Base-by-base conservation (phyloP, 2,888 invertebrate genomes). In the Halictus quadricinctus region DNA sequence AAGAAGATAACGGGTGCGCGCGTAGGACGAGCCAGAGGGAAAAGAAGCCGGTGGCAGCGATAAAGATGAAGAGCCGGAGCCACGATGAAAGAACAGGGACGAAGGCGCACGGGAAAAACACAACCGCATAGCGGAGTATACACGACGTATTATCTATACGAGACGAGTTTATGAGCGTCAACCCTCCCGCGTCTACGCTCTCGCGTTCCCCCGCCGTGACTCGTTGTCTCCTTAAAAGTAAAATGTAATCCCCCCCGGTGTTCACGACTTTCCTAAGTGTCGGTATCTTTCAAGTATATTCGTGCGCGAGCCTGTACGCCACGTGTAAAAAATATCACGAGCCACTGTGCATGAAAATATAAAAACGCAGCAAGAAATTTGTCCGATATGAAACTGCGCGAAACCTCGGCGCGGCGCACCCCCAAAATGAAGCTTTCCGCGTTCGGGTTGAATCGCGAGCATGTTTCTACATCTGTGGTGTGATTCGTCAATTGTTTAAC, bases 141-240 rank as follows among this genome's bases (percentile, higher is more conserved):
- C 60, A 76, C 41, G 36, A 66, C 25, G 69, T 60, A 83, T 79
- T 80, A 84, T 87, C 76, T 82, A 80, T 79, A 48, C 60, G 75
- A 74, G 72, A 77, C 66, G 64, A 76, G 54, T 89, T 87, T 83
- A 86, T 74, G 80, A 72, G 58, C 36, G 46, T 64, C 82, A 75
- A 78, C 76, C 70, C 72, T 76, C 79, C 36, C 54, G 77, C 79
- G 72, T 66, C 76, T 76, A 43, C 25, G 60, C 70, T 74, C 50
- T 76, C 46, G 46, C 58, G n/a, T 76, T 78, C 70, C 43, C 29
- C 66, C 29, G 13, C 21, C n/a, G 54, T 75, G 75, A 60, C 76
- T 80, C 75, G 70, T 76, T 73, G 43, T 79, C 79, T 69, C 75
- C 76, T 84, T 82, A 82, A 87, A 80, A 87, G 77, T 84, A 77